Evolutionary conservation across 53 echinoderm and acorn worm species (phyloP).

Genomic region (Antedon mediterranea): DNA sequence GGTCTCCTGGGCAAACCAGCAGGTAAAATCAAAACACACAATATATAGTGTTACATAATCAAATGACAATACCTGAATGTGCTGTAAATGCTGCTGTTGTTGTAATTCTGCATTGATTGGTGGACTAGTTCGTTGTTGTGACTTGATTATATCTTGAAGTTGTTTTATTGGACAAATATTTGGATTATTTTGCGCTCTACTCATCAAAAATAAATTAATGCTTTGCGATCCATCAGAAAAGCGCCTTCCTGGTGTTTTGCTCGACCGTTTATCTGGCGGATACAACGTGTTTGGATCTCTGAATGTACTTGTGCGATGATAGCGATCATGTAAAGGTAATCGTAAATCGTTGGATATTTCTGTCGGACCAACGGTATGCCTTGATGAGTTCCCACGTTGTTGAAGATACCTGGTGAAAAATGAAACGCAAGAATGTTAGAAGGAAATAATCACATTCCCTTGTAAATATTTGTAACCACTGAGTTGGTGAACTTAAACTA

Average conservation of each 20-base stretch:
- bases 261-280: background rate
- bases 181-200: background rate
- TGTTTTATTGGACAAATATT: constrained; percentile 59
- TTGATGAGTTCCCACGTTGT: constrained; percentile 33
- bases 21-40: too few species aligned
- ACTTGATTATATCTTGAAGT: constrained; percentile 39
- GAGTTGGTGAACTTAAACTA: too few species aligned
- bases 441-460: too few species aligned
- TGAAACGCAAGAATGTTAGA: background rate
- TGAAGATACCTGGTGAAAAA: constrained; percentile 32
- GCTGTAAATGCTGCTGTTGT: constrained; percentile 73
- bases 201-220: background rate
- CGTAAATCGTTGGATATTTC: constrained; percentile 30
- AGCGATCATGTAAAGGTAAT: background rate
- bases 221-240: background rate
- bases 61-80: constrained; percentile 20
- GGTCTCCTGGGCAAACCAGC: too few species aligned
- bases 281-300: background rate
- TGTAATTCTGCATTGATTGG: constrained; percentile 40
- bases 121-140: constrained; percentile 59
- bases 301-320: background rate
- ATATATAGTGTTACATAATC: too few species aligned
- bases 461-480: too few species aligned
- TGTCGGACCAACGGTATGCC: constrained; percentile 76
- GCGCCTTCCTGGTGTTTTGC: background rate